Conservation (phyloP, 2,797 vertebrate species). For the Intellagama lesueurii region DNA sequence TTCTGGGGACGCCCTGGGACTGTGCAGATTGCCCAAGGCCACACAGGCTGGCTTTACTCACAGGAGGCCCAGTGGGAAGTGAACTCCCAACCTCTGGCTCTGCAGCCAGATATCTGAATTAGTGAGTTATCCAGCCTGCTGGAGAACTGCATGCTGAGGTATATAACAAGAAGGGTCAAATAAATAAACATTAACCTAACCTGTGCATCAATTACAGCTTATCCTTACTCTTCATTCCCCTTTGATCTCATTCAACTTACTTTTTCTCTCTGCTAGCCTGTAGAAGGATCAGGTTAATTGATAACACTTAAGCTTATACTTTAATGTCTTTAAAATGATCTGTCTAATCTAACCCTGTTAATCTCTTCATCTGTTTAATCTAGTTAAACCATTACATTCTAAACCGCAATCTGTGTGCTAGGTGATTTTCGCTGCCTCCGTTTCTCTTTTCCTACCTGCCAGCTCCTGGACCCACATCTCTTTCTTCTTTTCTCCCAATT, state of each 20-base stretch:
- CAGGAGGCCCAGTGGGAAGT: no score
- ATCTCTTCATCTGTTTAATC: conserved; percentile 36
- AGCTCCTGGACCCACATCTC: neutral
- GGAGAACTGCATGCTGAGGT: neutral
- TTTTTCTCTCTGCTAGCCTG: neutral
- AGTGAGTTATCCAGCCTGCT: no score
- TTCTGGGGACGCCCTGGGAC: no score
- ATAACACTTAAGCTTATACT: conserved; percentile 8
- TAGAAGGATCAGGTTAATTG: conserved; percentile 18
- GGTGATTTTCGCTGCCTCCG: neutral
- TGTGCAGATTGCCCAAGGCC: no score
- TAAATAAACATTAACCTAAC: conserved; percentile 3
- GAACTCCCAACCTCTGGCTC: no score
- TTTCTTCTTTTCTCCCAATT: neutral
- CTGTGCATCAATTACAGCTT: neutral
- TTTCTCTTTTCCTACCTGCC: neutral
- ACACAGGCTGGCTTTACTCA: no score
- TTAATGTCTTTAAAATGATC: conserved; percentile 34
- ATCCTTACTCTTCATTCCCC: neutral
- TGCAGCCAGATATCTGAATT: no score
- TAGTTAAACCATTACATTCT: conserved; percentile 33
- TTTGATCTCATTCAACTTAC: neutral
- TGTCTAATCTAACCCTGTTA: conserved; percentile 31
- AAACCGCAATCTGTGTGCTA: conserved; percentile 20
- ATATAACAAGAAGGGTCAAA: neutral